Conservation (phyloP, 2,113 vertebrate species). For the Tachysurus fulvidraco region DNA sequence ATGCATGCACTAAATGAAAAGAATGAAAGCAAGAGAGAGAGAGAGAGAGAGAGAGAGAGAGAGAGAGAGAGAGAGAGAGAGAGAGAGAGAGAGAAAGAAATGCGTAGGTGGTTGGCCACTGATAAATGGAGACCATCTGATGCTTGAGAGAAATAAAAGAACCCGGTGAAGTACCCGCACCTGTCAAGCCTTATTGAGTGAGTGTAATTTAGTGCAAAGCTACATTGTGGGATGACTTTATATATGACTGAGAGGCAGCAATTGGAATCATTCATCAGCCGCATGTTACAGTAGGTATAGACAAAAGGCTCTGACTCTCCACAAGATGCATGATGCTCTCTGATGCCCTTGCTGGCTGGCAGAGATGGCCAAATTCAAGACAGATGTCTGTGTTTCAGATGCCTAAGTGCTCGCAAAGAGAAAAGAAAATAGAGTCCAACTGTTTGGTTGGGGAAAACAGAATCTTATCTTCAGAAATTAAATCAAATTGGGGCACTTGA, state of each 20-base stretch:
- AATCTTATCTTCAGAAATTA: constrained; percentile 57
- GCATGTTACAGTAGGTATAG: constrained; percentile 48
- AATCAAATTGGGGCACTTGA: constrained; percentile 50
- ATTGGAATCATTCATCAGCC: constrained; percentile 59
- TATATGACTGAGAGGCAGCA: constrained; percentile 56
- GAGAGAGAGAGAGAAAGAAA: constrained; percentile 45
- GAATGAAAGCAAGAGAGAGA: constrained; percentile 6
- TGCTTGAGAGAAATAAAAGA: constrained; percentile 60
- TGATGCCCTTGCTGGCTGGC: constrained; percentile 56
- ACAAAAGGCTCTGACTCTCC: constrained; percentile 56
- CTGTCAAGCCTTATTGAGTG: constrained; percentile 62
- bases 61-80: constrained; percentile 11
- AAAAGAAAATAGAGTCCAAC: constrained; percentile 46
- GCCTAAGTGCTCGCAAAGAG: constrained; percentile 52
- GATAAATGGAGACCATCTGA: constrained; percentile 62
- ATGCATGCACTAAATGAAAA: constrained; percentile 40
- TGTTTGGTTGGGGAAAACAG: constrained; percentile 28
- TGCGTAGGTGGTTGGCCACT: constrained; percentile 52
- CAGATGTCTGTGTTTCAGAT: constrained; percentile 55
- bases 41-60: constrained; percentile 13
- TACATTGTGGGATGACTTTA: constrained; percentile 57
- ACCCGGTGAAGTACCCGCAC: constrained; percentile 57
- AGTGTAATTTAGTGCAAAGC: constrained; percentile 57
- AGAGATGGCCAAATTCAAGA: constrained; percentile 54
- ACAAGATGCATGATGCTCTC: constrained; percentile 56